phyloP scores from a whole-genome alignment of 2,113 vertebrate species.

The Nycticryphes semicollaris region DNA sequence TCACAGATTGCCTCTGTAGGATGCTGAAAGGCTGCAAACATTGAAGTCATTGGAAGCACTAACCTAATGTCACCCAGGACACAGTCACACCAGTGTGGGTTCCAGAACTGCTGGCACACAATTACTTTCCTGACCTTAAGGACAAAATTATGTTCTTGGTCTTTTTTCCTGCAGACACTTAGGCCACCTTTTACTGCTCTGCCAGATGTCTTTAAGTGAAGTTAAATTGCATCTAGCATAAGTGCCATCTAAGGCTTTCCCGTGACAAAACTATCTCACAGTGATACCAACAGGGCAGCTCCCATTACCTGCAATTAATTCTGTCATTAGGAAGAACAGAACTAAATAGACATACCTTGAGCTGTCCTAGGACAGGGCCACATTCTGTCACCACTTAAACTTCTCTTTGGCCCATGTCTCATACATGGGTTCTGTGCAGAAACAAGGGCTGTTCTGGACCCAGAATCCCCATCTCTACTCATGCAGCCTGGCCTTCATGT shows the following conservation, averaged over 20 bases:
- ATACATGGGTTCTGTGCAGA: neutral
- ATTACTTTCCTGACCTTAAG: neutral
- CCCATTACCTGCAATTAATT: neutral
- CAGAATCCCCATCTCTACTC: neutral
- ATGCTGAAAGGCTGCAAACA: neutral
- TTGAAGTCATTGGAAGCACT: neutral
- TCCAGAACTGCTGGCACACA: neutral
- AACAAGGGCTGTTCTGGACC: neutral
- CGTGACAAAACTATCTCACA: neutral
- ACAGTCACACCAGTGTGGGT: neutral
- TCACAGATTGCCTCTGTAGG: neutral
- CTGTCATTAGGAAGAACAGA: neutral
- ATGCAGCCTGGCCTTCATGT: neutral
- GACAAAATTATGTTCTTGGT: neutral
- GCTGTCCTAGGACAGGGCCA: neutral
- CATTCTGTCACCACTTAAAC: neutral
- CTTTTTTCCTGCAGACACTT: neutral
- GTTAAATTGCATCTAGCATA: neutral
- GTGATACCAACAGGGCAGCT: neutral
- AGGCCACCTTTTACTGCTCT: neutral
- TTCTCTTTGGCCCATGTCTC: neutral
- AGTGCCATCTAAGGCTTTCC: neutral
- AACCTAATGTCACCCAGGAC: neutral
- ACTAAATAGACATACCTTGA: neutral
- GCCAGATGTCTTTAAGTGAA: neutral